Base-by-base conservation (phyloP, 2,113 vertebrate genomes). In the Henicopernis longicauda region DNA sequence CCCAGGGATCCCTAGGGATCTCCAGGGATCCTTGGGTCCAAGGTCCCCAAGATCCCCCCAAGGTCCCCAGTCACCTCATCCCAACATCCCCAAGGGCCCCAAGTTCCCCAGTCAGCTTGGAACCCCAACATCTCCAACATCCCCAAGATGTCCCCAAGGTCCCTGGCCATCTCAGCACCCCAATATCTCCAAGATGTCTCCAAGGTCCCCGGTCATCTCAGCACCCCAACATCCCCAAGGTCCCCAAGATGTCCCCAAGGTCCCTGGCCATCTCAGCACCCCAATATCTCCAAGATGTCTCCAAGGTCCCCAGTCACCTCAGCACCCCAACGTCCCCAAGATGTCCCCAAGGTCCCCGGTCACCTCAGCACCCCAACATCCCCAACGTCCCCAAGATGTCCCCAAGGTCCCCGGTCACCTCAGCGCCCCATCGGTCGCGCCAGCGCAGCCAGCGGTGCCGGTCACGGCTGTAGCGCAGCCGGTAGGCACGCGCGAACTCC, bases 401-500 rank as follows among this genome's bases (percentile, higher is more conserved):
- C 74, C 27, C 47, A 40, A 22, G 31, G 8, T 47, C 52, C 58
- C 47, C 13, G 19, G 31, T 47, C 89, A 99, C 99, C 97, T 99
- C 99, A 62, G 98, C 95, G 14, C 38, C 49, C 98, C 98, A 99
- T 58, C 99, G 99, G 95, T 99, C 99, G 36, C 89, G 98, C 99
- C 99, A 99, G 38, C 98, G 98, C 85, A 99, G 98, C 99, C 99
- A 99, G 36, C 98, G 98, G 38, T 97, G 98, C 36, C 99, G 99
- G 4, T 99, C 98, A 5, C 99, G 97, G 77, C 99, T 99, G 95
- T 99, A 99, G 34, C 97, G 98, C 31, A 99, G 98, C 2, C 98
- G 98, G 94, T 99, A 99, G 82, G 98, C 97, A 5, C 97, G 98
- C 45, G 99, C 99, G 89, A 99, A 99, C 96, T 99, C 99, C 87